Conservation (phyloP, 2,797 vertebrate species). For the Lutjanus argentimaculatus region DNA sequence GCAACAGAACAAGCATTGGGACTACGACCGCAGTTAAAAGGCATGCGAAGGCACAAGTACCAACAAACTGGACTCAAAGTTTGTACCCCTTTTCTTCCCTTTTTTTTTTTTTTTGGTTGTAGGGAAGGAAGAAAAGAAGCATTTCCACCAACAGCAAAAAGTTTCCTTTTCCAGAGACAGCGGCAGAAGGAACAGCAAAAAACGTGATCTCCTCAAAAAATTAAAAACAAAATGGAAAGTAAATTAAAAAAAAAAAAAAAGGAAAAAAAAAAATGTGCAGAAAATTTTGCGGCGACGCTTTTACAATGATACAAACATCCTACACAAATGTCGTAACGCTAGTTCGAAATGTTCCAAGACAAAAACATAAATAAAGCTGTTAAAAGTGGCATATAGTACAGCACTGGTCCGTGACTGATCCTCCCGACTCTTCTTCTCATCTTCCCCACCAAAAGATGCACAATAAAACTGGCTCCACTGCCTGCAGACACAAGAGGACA, state of each 20-base stretch:
- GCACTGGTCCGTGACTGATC: slow-evolving; percentile 89
- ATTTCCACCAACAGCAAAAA: slow-evolving; percentile 68
- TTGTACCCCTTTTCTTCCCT: slow-evolving; percentile 65
- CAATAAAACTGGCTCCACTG: slow-evolving; percentile 67
- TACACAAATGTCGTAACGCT: slow-evolving; percentile 84
- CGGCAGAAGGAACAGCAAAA: slow-evolving; percentile 62
- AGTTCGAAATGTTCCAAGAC: slow-evolving; percentile 89
- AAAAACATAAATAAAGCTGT: slow-evolving; percentile 96
- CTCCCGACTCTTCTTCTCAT: slow-evolving; percentile 68
- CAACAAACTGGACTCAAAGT: slow-evolving; percentile 86
- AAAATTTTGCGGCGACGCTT: slow-evolving; percentile 80
- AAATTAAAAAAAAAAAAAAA: slow-evolving; percentile 23
- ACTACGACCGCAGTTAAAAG: slow-evolving; percentile 85
- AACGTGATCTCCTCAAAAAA: slow-evolving; percentile 41
- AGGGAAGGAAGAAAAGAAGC: slow-evolving; percentile 69
- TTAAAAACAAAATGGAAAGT: slow-evolving; percentile 26
- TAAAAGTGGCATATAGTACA: slow-evolving; percentile 92
- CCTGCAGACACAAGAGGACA: slow-evolving; percentile 66
- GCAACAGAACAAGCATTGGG: slow-evolving; percentile 84
- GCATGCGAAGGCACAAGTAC: slow-evolving; percentile 90
- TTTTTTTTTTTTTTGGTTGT: slow-evolving; percentile 32
- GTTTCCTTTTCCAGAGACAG: slow-evolving; percentile 74
- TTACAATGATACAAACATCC: slow-evolving; percentile 90
- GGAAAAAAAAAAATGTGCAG: slow-evolving; percentile 35
- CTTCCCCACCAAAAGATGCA: slow-evolving; percentile 68